A percentile compares a stretch with the other conserved stretches of the same genome.
Conservation (phyloP, 1,140 invertebrate genomes). For the Brachionus rubens region DNA sequence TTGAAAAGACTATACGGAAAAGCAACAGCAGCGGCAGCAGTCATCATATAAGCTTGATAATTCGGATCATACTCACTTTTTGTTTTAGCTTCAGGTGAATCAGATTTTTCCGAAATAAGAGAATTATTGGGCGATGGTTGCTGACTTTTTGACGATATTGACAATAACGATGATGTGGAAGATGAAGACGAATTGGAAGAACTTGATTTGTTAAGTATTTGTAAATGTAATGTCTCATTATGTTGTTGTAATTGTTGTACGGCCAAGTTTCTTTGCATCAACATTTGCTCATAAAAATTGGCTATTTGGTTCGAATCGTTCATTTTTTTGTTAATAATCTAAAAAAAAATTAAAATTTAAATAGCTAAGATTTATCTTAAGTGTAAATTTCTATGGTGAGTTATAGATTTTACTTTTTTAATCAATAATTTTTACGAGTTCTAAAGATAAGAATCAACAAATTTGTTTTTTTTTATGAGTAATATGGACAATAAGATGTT, state of each 20-base stretch:
- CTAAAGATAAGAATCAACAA: not conserved
- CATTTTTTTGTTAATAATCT: slow-evolving; percentile 10
- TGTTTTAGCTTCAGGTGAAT: not conserved
- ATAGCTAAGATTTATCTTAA: not conserved
- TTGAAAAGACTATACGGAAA: slow-evolving; percentile 9
- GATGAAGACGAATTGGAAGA: slow-evolving; percentile 25
- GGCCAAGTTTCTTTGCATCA: slow-evolving; percentile 18
- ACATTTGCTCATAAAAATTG: slow-evolving; percentile 37
- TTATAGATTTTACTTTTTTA: not conserved
- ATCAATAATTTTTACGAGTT: not conserved
- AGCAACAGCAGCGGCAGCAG: not conserved
- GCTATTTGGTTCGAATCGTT: slow-evolving; percentile 3
- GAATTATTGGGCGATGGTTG: slow-evolving; percentile 23
- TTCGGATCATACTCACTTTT: not conserved
- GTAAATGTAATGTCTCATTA: not conserved
- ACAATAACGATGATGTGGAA: not conserved
- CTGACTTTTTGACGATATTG: slow-evolving; percentile 20
- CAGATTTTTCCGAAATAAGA: not conserved
- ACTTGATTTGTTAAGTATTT: slow-evolving; percentile 11
- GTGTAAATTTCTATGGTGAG: slow-evolving; percentile 8
- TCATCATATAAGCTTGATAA: slow-evolving; percentile 3
- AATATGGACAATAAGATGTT: slow-evolving; percentile 17
- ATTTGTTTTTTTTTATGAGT: not conserved
- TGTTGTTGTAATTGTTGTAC: slow-evolving; percentile 7
- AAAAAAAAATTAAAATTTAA: not conserved